Conservation (phyloP, 2,797 vertebrate species). For the Enteromius radiatus region DNA sequence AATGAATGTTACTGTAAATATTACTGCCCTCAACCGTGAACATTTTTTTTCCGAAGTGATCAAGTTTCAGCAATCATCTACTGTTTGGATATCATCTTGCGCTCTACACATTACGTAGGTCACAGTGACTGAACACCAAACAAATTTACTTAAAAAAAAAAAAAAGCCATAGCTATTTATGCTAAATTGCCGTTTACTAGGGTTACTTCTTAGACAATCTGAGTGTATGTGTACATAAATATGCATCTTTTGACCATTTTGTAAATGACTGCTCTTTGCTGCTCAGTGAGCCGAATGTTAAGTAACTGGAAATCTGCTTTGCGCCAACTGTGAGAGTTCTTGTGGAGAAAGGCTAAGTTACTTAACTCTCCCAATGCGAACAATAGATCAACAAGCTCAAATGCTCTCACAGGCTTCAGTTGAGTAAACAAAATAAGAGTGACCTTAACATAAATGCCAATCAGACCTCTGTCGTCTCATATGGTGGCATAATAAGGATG, state of each 20-base stretch:
- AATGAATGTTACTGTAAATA: neutral
- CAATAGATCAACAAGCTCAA: slow-evolving; percentile 42
- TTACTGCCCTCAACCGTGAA: neutral
- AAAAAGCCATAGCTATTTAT: slow-evolving; percentile 37
- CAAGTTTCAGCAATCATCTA: slow-evolving; percentile 23
- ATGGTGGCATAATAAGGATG: neutral
- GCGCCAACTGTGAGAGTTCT: slow-evolving; percentile 10
- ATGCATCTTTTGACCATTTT: slow-evolving; percentile 42
- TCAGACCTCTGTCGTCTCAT: slow-evolving; percentile 33
- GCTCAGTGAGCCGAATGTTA: slow-evolving; percentile 42
- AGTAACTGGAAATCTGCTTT: slow-evolving; percentile 43
- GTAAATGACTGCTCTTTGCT: slow-evolving; percentile 2
- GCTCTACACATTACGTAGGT: slow-evolving; percentile 17
- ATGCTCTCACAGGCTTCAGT: slow-evolving; percentile 23
- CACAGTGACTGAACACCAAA: slow-evolving; percentile 18
- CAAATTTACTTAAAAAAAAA: slow-evolving; percentile 18
- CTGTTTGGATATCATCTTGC: neutral
- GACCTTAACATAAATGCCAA: slow-evolving; percentile 56
- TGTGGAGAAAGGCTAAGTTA: slow-evolving; percentile 42
- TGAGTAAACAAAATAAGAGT: slow-evolving; percentile 46
- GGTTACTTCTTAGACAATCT: slow-evolving; percentile 31
- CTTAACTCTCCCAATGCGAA: slow-evolving; percentile 40
- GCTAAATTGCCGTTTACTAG: slow-evolving; percentile 19
- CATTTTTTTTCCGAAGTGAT: neutral
- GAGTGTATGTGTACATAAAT: slow-evolving; percentile 13